Evolutionary conservation across 2,797 vertebrate genomes (phyloP), one percentile per base, ranked within the genome.

Genomic region (Parotocinclus haroldoi): DNA sequence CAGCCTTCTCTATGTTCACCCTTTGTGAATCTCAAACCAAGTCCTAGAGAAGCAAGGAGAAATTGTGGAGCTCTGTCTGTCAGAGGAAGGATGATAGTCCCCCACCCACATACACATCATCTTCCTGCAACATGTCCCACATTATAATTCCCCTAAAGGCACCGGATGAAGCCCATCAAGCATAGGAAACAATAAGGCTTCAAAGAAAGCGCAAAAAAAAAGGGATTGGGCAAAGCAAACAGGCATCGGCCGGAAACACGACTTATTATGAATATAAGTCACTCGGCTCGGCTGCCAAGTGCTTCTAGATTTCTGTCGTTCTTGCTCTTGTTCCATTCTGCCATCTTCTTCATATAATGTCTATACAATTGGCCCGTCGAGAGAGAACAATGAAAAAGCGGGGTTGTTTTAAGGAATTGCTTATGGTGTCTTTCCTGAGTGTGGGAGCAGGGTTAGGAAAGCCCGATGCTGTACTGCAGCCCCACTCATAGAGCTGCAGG

Each of bases 381-480:
- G 27, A 2, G 80, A 76, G 79, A 87, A 80, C 74, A 49, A 72
- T 77, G 78, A 84, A 80, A 86, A 88, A 88, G 88, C 83, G 82
- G 85, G 78, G 81, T 84, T 83, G 86, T 85, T 85, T 84, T 86
- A 80, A 87, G 88, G 81, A 77, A 86, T 77, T 79, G 77, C 79
- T 79, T 85, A 82, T 75, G 84, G 46, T 76, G 62, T 63, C 68
- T 68, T 78, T 82, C 82, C 63, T 63, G 82, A 88, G 88, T 88
- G 88, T 89, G 87, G 89, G 89, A 88, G 89, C 64, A 64, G 76
- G 87, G 89, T 88, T 88, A 91, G 91, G 91, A 88, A 92, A 91
- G 88, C 91, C 91, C 88, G 76, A 68, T 71, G 56, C 59, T 67
- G 82, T 86, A 86, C 81, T 78, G 82, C 88, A 88, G 86, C 90